Conservation (phyloP, 2,113 vertebrate species). For the Craseonycteris thonglongyai region DNA sequence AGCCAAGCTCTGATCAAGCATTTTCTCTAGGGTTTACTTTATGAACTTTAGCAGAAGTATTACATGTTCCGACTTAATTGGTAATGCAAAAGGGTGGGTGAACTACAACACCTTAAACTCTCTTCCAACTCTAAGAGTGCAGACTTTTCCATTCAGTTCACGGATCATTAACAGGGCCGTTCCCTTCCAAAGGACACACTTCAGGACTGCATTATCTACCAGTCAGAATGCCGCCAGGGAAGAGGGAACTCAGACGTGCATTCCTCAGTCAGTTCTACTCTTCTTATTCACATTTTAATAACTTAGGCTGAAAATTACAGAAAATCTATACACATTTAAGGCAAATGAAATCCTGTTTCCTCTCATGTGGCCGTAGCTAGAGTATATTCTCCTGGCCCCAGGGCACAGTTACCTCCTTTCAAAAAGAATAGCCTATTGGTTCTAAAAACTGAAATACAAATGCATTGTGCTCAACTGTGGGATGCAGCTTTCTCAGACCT, state of each 20-base stretch:
- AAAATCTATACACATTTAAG: conserved; percentile 44
- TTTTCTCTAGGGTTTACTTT: neutral
- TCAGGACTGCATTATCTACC: neutral
- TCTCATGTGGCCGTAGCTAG: neutral
- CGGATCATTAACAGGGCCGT: neutral
- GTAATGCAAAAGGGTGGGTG: neutral
- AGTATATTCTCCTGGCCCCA: neutral
- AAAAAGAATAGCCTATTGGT: neutral
- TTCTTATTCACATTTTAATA: conserved; percentile 13
- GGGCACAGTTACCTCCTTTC: neutral
- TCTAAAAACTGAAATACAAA: conserved; percentile 25
- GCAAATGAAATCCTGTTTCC: conserved; percentile 25
- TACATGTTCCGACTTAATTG: neutral
- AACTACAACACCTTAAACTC: neutral
- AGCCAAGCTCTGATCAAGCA: neutral
- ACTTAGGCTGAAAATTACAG: neutral
- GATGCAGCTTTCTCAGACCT: neutral
- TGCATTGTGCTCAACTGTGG: neutral
- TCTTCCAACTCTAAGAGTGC: neutral
- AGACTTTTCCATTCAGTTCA: neutral
- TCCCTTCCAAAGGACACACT: neutral
- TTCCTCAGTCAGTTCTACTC: neutral
- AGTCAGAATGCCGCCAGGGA: neutral
- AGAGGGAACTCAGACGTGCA: fast-evolving
- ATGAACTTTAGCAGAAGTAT: neutral